Conservation (phyloP, 2,113 vertebrate genomes). For the Myotis lucifugus region DNA sequence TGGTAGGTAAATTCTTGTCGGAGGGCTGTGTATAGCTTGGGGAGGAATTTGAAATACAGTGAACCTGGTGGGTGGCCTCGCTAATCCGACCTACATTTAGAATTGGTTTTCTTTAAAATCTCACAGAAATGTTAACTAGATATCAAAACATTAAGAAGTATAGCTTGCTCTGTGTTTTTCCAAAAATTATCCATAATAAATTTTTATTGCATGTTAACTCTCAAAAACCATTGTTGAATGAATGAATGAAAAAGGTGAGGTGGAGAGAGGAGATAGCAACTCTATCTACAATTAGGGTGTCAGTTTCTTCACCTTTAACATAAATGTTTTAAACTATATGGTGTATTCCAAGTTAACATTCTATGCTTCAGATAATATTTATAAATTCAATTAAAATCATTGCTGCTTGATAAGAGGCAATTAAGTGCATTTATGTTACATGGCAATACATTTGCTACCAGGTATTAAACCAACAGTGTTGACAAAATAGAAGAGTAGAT, state of each 20-base stretch:
- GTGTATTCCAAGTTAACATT: neutral
- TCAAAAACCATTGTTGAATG: neutral
- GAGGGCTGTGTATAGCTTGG: neutral
- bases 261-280: neutral
- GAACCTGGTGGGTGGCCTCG: neutral
- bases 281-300: neutral
- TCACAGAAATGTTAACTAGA: neutral
- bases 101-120: neutral
- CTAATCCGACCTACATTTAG: neutral
- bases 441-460: neutral
- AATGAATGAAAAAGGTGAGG: neutral
- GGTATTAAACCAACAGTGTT: neutral
- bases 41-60: neutral
- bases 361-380: neutral
- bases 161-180: neutral
- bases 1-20: neutral
- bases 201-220: neutral
- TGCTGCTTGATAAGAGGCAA: conserved; percentile 12
- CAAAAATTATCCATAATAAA: neutral
- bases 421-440: neutral
- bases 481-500: neutral
- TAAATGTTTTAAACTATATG: neutral
- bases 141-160: neutral
- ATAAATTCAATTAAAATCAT: neutral
- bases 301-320: neutral